These are phyloP conservation scores for Craseonycteris thonglongyai DNA, from an alignment of 2,113 vertebrate genomes.

Conservation along the genomic window DNA sequence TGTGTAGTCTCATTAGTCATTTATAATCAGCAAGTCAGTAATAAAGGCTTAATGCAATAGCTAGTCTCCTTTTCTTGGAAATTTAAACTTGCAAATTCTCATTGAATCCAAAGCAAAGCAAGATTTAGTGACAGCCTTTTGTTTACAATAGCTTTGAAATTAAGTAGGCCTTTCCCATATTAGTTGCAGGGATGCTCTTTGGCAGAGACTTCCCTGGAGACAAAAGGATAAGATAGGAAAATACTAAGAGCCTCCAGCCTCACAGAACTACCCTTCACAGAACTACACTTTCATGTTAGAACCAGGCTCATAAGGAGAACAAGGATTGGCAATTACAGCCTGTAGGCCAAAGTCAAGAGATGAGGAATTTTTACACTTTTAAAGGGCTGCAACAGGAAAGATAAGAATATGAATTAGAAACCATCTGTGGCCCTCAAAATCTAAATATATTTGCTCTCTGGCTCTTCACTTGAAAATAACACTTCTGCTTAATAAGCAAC, in stretches of 20 bases:
- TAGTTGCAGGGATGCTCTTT: neutral
- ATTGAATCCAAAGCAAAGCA: neutral
- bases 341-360: neutral
- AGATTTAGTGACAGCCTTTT: neutral
- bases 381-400: neutral
- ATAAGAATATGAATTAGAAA: neutral
- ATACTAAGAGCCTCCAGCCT: neutral
- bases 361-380: neutral
- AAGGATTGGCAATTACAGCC: neutral
- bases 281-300: neutral
- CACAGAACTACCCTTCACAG: neutral
- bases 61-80: neutral
- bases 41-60: neutral
- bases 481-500: neutral
- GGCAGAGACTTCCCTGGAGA: neutral
- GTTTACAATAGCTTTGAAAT: neutral
- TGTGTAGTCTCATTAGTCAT: neutral
- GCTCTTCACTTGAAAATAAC: neutral
- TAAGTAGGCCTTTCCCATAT: neutral
- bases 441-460: neutral
- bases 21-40: constrained; percentile 17
- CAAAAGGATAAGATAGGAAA: neutral
- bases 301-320: neutral
- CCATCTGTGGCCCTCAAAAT: neutral
- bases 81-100: neutral